phyloP scores from a whole-genome alignment of 2,113 vertebrate genomes.

The Centropristis striata region DNA sequence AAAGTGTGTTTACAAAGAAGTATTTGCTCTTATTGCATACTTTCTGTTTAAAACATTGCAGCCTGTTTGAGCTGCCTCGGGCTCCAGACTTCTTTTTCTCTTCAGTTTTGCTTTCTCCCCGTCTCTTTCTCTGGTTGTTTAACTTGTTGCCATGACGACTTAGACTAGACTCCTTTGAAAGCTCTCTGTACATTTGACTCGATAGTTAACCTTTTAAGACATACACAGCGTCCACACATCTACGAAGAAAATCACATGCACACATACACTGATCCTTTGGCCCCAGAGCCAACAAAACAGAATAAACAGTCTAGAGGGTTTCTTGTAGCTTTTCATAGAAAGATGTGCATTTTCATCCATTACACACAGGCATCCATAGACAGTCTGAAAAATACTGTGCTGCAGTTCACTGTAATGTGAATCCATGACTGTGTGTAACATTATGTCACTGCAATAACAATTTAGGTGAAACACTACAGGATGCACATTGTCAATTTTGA shows the following conservation, averaged over 20 bases:
- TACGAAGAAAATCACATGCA: background rate
- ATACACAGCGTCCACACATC: background rate
- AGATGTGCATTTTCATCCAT: background rate
- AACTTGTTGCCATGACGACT: constrained; percentile 42
- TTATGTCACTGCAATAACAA: background rate
- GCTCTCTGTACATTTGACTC: constrained; percentile 14
- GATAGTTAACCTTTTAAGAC: constrained; percentile 57
- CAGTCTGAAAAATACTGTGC: background rate
- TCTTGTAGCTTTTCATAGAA: background rate
- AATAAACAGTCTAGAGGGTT: background rate
- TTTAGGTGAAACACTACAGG: too few relatives aligned
- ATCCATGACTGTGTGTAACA: background rate
- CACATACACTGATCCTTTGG: background rate
- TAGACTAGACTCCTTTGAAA: background rate
- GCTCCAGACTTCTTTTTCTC: background rate
- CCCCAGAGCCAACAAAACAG: background rate
- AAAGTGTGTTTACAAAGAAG: constrained; percentile 24
- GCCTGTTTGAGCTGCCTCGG: background rate
- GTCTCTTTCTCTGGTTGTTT: constrained; percentile 7
- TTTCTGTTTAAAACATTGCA: background rate
- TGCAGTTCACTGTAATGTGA: background rate
- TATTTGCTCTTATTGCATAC: constrained; percentile 22
- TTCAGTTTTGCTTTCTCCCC: background rate
- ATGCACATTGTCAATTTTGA: too few relatives aligned
- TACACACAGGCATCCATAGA: too few relatives aligned